phyloP scores from a whole-genome alignment of 2,797 vertebrate species.

The Gadopsis bispinosus region DNA sequence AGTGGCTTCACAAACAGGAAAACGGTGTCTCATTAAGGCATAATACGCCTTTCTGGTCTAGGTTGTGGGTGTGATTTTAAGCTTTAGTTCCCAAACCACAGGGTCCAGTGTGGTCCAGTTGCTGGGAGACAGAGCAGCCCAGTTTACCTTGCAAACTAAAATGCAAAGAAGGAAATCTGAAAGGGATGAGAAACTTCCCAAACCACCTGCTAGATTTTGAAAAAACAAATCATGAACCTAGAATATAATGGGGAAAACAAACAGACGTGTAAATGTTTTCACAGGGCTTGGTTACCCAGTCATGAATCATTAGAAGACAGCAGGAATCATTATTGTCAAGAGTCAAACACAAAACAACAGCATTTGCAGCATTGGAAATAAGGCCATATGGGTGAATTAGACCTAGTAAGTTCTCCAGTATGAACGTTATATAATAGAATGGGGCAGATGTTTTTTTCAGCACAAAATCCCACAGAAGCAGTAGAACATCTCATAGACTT shows the following conservation, averaged over 20 bases:
- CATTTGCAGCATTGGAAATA: background rate
- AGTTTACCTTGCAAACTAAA: conserved; percentile 26
- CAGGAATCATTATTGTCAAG: conserved; percentile 8
- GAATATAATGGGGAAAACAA: conserved; percentile 32
- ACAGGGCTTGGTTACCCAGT: background rate
- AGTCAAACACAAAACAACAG: background rate
- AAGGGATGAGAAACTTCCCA: conserved; percentile 4
- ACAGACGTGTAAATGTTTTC: conserved; percentile 11
- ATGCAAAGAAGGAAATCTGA: conserved; percentile 7
- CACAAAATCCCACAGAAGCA: background rate
- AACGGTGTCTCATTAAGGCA: conserved; percentile 13
- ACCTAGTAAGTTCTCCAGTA: background rate
- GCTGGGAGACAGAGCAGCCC: conserved; percentile 17
- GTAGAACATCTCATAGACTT: background rate
- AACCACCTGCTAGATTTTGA: conserved; percentile 17
- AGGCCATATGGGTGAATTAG: no score
- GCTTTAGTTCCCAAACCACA: conserved; percentile 43
- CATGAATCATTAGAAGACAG: conserved; percentile 24
- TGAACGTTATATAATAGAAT: background rate
- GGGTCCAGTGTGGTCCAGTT: conserved; percentile 30
- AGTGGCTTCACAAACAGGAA: conserved; percentile 9
- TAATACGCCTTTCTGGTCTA: conserved; percentile 22
- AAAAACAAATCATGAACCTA: conserved; percentile 1
- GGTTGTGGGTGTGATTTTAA: conserved; percentile 51
- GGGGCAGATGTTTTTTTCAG: background rate